Evolutionary conservation across 2,888 invertebrate genomes (phyloP), one percentile per base, ranked within the genome.

Genomic region (Diaphora mendica): DNA sequence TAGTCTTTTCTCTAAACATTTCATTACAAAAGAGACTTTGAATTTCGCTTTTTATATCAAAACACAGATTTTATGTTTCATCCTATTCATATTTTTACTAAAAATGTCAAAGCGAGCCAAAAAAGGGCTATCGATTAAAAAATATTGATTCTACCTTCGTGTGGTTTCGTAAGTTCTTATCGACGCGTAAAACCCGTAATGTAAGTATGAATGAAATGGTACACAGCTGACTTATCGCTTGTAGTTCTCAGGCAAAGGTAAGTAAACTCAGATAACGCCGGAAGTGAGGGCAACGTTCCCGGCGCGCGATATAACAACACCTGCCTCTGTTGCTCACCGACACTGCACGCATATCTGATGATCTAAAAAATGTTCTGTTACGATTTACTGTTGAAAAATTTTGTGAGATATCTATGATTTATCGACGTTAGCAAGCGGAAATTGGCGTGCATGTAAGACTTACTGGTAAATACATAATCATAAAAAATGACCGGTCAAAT

Each of bases 201-300:
- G 64, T 65, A 70, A 44, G 70, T 77, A 78, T 80, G 76, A 80
- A 80, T 79, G 76, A 71, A 85, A 77, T 39, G 39, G 68, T 80
- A 79, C 80, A 85, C 91, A 91, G 91, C 92, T 91, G 92, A 90
- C 85, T 89, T 84, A 86, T 80, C 86, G 86, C 81, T 80, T 84
- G 82, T 85, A 80, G 89, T 93, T 93, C 93, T 93, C 94, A 94
- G 89, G 92, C 90, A 87, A 86, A 91, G 90, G 91, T 91, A 90
- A 90, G 91, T 89, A 92, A 91, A 94, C 91, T 88, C 79, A 90
- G 94, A 95, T 94, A 94, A 94, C 92, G 89, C 89, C 94, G 94
- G 94, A 94, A 94, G 94, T 90, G 91, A 90, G 94, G 94, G 89
- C 93, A 94, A 92, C 88, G 94, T 89, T 89, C 93, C 87, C 89